Conservation (phyloP, 2,797 vertebrate species). For the Lophius americanus region DNA sequence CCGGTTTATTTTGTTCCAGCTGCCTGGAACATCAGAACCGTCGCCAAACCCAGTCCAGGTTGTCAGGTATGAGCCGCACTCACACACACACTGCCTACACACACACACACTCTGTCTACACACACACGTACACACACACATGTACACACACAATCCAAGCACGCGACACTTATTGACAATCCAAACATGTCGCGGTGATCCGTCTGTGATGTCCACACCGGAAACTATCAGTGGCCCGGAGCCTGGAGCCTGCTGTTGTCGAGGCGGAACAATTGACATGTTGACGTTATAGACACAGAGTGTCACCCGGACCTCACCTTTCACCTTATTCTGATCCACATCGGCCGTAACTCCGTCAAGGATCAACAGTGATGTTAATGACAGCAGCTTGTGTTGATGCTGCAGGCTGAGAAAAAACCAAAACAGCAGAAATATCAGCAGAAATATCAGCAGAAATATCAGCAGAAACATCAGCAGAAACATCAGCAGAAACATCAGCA, state of each 20-base stretch:
- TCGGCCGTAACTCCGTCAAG: slow-evolving; percentile 3
- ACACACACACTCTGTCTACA: slow-evolving; percentile 5
- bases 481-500: too few relatives aligned
- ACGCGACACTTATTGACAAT: slow-evolving; percentile 65
- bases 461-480: not conserved
- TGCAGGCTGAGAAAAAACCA: slow-evolving; percentile 35
- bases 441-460: slow-evolving; percentile 29
- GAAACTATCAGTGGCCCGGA: slow-evolving; percentile 45
- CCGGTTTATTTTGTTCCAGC: slow-evolving; percentile 43
- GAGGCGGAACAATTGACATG: slow-evolving; percentile 38
- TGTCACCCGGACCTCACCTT: slow-evolving; percentile 45
- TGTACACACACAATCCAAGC: slow-evolving; percentile 16
- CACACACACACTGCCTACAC: slow-evolving; percentile 3
- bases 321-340: slow-evolving; percentile 21
- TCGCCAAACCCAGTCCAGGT: slow-evolving; percentile 43
- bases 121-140: slow-evolving; percentile 1
- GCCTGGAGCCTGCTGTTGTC: slow-evolving; percentile 12
- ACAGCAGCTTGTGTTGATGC: not conserved
- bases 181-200: slow-evolving; percentile 56
- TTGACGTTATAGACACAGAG: slow-evolving; percentile 65
- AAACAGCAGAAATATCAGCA: slow-evolving; percentile 1
- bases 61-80: slow-evolving; percentile 49
- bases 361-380: not conserved
- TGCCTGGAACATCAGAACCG: slow-evolving; percentile 45
- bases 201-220: slow-evolving; percentile 18